Conservation (phyloP, 2,888 invertebrate genomes). For the Lochmaea capreae region DNA sequence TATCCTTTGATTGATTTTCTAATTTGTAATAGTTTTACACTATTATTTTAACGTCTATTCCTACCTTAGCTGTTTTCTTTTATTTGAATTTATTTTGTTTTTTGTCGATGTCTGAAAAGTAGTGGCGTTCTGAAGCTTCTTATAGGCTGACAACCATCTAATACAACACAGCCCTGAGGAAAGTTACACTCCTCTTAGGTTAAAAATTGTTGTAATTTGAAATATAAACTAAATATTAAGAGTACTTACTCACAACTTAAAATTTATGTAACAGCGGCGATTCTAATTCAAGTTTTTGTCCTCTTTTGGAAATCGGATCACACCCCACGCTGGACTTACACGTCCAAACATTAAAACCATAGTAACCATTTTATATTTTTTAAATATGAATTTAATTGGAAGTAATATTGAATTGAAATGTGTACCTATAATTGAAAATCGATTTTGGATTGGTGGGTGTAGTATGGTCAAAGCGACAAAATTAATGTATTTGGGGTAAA, state of each 20-base stretch:
- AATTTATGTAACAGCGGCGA: background rate
- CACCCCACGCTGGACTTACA: background rate
- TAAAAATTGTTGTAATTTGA: too few species aligned
- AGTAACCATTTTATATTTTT: conserved; percentile 1
- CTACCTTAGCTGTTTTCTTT: too few species aligned
- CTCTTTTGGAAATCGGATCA: background rate
- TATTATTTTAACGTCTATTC: too few species aligned
- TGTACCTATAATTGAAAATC: conserved; percentile 29
- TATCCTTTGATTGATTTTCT: too few species aligned
- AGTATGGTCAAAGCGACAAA: conserved; percentile 22
- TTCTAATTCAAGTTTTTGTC: background rate
- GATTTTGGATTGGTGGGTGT: conserved; percentile 28
- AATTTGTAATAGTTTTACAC: too few species aligned
- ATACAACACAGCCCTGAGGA: background rate
- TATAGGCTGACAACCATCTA: too few species aligned
- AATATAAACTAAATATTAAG: too few species aligned
- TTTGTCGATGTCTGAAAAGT: too few species aligned
- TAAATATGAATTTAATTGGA: conserved; percentile 5
- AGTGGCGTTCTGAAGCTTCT: too few species aligned
- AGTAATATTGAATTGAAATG: conserved; percentile 1
- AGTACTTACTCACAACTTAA: background rate
- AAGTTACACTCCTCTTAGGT: background rate
- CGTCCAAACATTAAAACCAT: background rate
- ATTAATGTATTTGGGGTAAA: conserved; percentile 33
- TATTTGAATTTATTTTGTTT: too few species aligned